phyloP scores from a whole-genome alignment of 2,888 invertebrate genomes.

The Drosophila bunnanda region DNA sequence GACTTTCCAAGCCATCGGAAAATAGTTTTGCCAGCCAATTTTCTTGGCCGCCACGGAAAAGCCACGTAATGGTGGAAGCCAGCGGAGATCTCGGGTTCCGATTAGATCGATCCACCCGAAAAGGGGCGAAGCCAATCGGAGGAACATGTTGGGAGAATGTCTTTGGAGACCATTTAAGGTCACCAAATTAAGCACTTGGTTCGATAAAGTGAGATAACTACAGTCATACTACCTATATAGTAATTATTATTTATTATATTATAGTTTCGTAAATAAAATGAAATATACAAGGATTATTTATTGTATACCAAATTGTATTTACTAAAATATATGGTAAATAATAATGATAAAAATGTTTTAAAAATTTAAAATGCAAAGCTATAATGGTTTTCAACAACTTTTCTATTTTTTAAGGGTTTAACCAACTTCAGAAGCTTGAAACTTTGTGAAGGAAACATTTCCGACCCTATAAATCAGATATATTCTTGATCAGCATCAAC shows the following conservation, averaged over 20 bases:
- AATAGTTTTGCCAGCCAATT: conserved; percentile 33
- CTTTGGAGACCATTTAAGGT: conserved; percentile 5
- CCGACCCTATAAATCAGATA: too few species aligned
- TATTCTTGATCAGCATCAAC: too few species aligned
- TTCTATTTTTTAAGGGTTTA: too few species aligned
- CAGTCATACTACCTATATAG: neutral
- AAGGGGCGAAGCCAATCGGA: conserved; percentile 4
- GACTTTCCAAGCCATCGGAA: conserved; percentile 44
- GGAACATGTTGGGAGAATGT: conserved; percentile 5
- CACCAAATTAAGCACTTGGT: neutral
- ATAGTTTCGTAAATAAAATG: neutral
- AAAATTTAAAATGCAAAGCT: too few species aligned
- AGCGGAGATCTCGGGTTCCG: conserved; percentile 13
- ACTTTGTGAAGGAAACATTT: too few species aligned
- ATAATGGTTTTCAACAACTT: too few species aligned
- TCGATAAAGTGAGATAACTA: neutral
- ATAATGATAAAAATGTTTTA: too few species aligned
- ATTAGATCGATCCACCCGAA: conserved; percentile 32
- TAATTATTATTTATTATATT: neutral
- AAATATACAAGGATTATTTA: too few species aligned
- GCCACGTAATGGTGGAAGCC: conserved; percentile 25
- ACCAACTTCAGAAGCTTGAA: too few species aligned
- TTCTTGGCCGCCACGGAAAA: conserved; percentile 17
- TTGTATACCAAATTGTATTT: too few species aligned
- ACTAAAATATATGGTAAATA: too few species aligned